These are phyloP conservation scores for Sapajus apella DNA, from an alignment of 2,113 vertebrate species.

Conservation along the genomic window DNA sequence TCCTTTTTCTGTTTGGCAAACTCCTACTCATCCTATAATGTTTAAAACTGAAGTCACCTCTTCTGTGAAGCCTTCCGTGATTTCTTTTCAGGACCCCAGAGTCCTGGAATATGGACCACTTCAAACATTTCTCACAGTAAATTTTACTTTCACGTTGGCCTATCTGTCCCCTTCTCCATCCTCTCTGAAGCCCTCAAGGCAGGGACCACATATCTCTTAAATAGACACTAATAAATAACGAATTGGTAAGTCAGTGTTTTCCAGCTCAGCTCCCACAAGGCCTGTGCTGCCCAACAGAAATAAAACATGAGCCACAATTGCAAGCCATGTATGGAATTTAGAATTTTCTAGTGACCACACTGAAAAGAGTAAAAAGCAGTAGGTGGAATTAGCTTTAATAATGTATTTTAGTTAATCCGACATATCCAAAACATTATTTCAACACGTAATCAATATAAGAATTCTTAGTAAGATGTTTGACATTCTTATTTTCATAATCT, in stretches of 20 bases:
- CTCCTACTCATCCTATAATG: background rate
- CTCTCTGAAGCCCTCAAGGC: background rate
- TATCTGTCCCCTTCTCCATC: background rate
- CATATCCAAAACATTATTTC: background rate
- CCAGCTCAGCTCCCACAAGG: background rate
- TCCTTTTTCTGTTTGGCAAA: background rate
- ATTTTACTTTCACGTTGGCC: background rate
- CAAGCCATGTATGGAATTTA: background rate
- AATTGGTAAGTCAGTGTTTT: background rate
- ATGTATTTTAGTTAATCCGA: background rate
- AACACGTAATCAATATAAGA: background rate
- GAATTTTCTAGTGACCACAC: background rate
- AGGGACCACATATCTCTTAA: background rate
- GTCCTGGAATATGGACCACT: background rate
- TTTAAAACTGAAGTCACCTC: background rate
- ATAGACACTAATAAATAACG: background rate
- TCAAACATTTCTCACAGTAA: background rate
- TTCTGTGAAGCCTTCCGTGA: constrained; percentile 31
- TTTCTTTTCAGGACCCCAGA: background rate
- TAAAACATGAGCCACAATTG: background rate
- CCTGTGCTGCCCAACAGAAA: background rate
- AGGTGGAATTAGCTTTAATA: background rate
- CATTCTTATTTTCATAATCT: background rate
- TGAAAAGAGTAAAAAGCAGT: background rate
- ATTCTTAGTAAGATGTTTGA: background rate